phyloP scores from a whole-genome alignment of 2,797 vertebrate species.

The Falco peregrinus region DNA sequence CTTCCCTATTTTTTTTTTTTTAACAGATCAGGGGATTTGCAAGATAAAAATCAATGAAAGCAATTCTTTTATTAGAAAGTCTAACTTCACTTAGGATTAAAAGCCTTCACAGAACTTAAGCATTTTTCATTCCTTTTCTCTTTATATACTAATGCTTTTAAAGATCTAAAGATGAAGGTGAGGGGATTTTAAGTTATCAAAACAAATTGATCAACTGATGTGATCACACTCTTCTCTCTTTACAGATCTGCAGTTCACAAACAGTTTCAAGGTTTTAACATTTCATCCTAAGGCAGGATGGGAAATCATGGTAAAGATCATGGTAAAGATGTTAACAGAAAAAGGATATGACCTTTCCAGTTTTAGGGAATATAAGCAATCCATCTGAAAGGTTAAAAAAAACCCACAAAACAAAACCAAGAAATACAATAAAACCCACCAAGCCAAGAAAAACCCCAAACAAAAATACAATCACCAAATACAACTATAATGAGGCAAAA shows the following conservation, averaged over 20 bases:
- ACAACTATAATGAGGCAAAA: not conserved
- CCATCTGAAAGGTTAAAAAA: not conserved
- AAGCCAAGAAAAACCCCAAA: accelerated
- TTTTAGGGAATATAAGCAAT: not conserved
- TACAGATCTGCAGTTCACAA: not conserved
- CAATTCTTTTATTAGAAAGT: not conserved
- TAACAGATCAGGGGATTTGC: not conserved
- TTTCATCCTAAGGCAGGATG: not conserved
- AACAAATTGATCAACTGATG: not conserved
- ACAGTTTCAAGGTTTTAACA: not conserved
- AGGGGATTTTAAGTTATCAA: not conserved
- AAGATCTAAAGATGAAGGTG: not conserved
- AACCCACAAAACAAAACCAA: not conserved
- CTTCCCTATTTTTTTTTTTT: not conserved
- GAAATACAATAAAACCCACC: not conserved
- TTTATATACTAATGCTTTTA: not conserved
- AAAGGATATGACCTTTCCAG: not conserved
- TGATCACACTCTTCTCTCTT: not conserved
- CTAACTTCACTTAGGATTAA: not conserved
- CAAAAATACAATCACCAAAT: too few species aligned
- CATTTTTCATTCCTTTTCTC: not conserved
- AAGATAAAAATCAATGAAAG: not conserved
- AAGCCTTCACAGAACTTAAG: not conserved
- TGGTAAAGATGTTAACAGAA: not conserved
- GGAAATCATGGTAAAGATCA: not conserved